Evolutionary conservation across 2,888 invertebrate species (phyloP).

Genomic region (Stenolophus ochropezus): DNA sequence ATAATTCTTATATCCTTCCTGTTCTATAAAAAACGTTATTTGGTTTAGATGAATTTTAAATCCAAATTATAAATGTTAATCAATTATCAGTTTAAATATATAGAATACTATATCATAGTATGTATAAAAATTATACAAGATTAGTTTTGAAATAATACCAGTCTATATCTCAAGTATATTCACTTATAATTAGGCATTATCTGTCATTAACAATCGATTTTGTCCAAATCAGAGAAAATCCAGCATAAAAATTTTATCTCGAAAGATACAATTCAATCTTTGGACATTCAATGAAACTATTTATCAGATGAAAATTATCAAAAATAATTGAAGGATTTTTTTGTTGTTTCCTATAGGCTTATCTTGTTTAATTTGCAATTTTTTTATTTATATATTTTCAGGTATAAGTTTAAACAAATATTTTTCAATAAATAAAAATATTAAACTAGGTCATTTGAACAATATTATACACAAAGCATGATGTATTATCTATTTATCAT

Average conservation of each 20-base stretch:
- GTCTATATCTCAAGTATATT: neutral
- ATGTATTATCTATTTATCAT: neutral
- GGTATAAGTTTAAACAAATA: neutral
- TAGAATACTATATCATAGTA: neutral
- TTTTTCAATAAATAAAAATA: neutral
- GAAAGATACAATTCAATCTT: neutral
- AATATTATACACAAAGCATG: neutral
- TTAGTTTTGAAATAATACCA: neutral
- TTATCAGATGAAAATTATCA: neutral
- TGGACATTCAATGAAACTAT: neutral
- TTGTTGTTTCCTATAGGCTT: neutral
- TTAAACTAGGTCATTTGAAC: neutral
- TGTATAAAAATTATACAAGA: neutral
- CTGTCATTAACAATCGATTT: neutral
- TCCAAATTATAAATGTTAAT: no score
- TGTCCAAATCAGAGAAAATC: neutral
- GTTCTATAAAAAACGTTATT: no score
- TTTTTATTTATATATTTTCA: neutral
- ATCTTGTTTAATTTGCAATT: neutral
- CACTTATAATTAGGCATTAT: neutral
- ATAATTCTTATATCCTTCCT: no score
- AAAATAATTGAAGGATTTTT: neutral
- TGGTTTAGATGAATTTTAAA: no score
- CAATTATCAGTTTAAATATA: no score
- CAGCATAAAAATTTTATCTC: neutral